These are phyloP conservation scores for Urosaurus nigricauda DNA, from an alignment of 2,797 vertebrate species.

Conservation along the genomic window DNA sequence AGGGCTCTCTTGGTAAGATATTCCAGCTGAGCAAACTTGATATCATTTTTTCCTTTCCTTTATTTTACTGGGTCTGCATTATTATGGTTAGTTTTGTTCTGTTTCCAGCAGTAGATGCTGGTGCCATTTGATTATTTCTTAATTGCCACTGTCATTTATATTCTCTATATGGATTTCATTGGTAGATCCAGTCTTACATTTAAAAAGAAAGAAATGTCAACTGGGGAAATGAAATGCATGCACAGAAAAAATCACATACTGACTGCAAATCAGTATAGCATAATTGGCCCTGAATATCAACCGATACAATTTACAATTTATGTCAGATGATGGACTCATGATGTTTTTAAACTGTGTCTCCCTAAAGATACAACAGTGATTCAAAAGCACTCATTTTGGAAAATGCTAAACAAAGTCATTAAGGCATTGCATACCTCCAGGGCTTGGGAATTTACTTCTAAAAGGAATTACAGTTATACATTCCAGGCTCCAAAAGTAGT, in stretches of 20 bases:
- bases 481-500: neutral
- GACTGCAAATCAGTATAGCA: conserved; percentile 16
- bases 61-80: conserved; percentile 39
- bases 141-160: neutral
- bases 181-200: neutral
- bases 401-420: neutral
- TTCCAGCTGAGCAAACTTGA: conserved; percentile 70
- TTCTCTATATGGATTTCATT: conserved; percentile 21
- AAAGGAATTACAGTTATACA: neutral
- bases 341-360: neutral
- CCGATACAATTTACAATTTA: neutral
- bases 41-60: conserved; percentile 56
- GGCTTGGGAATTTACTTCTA: neutral
- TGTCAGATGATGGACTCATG: neutral
- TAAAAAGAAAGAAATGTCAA: conserved; percentile 17
- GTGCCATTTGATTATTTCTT: conserved; percentile 38
- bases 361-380: neutral
- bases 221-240: conserved; percentile 30
- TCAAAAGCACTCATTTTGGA: neutral
- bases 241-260: conserved; percentile 12
- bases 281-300: conserved; percentile 2
- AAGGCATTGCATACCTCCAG: neutral
- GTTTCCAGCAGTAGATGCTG: conserved; percentile 25
- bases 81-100: conserved; percentile 14
- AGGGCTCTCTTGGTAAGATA: conserved; percentile 62